Evolutionary conservation across 2,113 vertebrate species (phyloP).

Genomic region (Serilophus lunatus): DNA sequence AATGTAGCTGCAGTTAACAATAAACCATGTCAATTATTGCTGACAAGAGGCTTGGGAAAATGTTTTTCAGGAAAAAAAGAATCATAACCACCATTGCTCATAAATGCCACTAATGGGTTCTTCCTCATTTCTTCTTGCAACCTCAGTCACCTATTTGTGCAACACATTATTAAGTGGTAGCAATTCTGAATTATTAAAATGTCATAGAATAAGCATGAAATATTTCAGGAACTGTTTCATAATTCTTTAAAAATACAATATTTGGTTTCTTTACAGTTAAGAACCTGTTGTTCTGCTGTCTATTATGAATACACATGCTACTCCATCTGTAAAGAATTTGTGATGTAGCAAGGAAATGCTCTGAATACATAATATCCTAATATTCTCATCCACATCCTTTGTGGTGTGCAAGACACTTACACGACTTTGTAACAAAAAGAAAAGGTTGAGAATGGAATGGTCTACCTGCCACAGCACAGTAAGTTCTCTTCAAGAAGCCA

Average conservation of each 20-base stretch:
- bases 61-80: neutral
- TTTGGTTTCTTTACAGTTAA: neutral
- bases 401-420: neutral
- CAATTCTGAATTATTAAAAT: neutral
- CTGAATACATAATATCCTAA: neutral
- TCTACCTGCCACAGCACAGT: neutral
- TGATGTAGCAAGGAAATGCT: neutral
- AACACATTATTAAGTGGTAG: neutral
- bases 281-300: neutral
- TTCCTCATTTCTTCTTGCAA: conserved; percentile 43
- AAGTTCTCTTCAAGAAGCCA: neutral
- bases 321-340: neutral
- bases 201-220: neutral
- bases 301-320: neutral
- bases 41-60: neutral
- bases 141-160: conserved; percentile 12
- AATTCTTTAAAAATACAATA: conserved; percentile 8
- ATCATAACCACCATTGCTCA: neutral
- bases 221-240: neutral
- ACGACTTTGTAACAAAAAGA: neutral
- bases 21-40: neutral
- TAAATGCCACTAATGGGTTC: neutral
- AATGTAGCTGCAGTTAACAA: neutral
- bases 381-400: neutral
- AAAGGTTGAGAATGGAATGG: neutral